Percentiles rank a stretch among this genome's conserved stretches.
phyloP scores from a whole-genome alignment of 2,888 invertebrate species.

The Dolichomitus sp. region DNA sequence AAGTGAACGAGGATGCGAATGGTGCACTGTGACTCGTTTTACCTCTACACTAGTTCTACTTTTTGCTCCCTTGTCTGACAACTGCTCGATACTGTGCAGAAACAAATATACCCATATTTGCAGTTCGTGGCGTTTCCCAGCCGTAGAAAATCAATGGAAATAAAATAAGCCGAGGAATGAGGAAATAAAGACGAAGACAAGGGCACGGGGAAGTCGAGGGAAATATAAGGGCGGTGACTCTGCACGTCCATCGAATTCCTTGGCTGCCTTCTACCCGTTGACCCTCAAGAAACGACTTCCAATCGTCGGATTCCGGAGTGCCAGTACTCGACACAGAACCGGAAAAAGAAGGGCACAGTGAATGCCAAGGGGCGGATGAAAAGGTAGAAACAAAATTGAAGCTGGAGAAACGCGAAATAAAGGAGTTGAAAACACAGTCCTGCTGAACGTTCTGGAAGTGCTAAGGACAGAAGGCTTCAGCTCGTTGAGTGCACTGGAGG shows the following conservation, averaged over 20 bases:
- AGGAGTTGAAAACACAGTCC: conserved; percentile 5
- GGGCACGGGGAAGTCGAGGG: background rate
- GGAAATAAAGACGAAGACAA: conserved; percentile 22
- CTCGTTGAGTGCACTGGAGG: background rate
- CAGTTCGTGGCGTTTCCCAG: background rate
- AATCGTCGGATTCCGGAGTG: conserved; percentile 48
- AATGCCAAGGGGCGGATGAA: conserved; percentile 4
- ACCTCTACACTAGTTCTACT: conserved; percentile 20
- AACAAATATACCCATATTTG: conserved; percentile 5
- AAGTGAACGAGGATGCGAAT: conserved; percentile 25
- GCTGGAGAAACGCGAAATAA: background rate
- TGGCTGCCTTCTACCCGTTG: conserved; percentile 21
- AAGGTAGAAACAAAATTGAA: conserved; percentile 3
- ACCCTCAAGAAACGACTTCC: conserved; percentile 25
- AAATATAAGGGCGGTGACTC: conserved; percentile 10
- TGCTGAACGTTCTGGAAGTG: conserved; percentile 28
- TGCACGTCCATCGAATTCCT: conserved; percentile 33
- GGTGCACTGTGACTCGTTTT: conserved; percentile 30
- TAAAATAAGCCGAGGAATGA: conserved; percentile 32
- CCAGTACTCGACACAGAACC: background rate
- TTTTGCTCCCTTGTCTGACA: conserved; percentile 10
- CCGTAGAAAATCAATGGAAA: background rate
- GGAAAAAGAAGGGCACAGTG: background rate
- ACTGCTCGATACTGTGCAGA: background rate
- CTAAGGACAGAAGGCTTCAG: conserved; percentile 38